These are phyloP conservation scores for Dolichotis patagonum DNA, from an alignment of 2,113 vertebrate species.

Conservation along the genomic window DNA sequence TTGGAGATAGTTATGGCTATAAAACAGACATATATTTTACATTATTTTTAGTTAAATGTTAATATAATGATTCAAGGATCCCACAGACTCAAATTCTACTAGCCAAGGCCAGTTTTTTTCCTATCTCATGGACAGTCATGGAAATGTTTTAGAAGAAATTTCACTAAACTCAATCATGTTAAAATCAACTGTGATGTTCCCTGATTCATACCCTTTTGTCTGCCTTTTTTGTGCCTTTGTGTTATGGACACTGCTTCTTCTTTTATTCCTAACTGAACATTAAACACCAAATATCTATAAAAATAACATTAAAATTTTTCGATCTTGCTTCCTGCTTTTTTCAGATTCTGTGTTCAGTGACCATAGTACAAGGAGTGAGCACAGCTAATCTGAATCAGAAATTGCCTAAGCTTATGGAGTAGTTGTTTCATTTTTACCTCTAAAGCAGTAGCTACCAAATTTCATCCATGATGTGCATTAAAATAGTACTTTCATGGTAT, in stretches of 20 bases:
- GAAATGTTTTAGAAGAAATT: background rate
- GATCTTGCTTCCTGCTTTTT: conserved; percentile 57
- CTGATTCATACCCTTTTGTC: rapidly evolving
- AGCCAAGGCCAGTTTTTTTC: background rate
- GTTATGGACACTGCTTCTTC: background rate
- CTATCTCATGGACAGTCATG: background rate
- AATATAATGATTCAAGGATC: background rate
- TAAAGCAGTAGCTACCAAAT: background rate
- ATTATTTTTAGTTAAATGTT: background rate
- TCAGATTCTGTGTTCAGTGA: background rate
- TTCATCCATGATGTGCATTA: background rate
- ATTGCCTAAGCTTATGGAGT: background rate
- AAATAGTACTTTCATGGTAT: background rate
- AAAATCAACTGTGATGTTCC: background rate
- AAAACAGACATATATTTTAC: background rate
- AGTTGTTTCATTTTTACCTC: background rate
- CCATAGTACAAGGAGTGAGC: background rate
- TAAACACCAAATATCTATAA: background rate
- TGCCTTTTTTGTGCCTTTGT: background rate
- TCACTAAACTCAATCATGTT: background rate
- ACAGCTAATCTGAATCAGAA: background rate
- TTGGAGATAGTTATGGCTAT: background rate
- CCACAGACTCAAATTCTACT: background rate
- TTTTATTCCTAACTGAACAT: background rate
- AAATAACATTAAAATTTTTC: background rate